Evolutionary conservation across 2,797 vertebrate species (phyloP).

Genomic region (Siniperca scherzeri): DNA sequence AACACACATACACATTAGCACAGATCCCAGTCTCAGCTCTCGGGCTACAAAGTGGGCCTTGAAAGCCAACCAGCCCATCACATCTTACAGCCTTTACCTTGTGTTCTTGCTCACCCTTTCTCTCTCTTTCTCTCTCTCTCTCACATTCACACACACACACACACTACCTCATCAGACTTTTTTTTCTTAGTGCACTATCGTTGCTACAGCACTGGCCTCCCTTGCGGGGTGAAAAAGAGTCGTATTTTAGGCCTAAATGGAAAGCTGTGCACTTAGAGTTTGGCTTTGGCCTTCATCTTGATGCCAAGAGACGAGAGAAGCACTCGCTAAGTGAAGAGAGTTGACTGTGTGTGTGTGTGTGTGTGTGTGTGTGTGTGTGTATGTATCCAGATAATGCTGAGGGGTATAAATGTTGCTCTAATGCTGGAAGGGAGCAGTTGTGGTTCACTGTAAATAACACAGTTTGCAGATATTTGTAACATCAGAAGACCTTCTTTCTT

Average conservation of each 20-base stretch:
- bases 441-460: slow-evolving; percentile 55
- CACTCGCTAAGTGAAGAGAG: slow-evolving; percentile 64
- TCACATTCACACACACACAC: not conserved
- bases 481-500: slow-evolving; percentile 41
- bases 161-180: slow-evolving; percentile 31
- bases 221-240: slow-evolving; percentile 51
- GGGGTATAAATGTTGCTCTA: slow-evolving; percentile 45
- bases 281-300: slow-evolving; percentile 73
- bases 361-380: slow-evolving; percentile 7
- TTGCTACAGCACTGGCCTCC: slow-evolving; percentile 54
- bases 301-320: slow-evolving; percentile 72
- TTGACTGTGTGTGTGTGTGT: slow-evolving; percentile 32
- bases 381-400: slow-evolving; percentile 52
- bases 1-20: slow-evolving; percentile 56
- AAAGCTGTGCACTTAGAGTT: slow-evolving; percentile 79
- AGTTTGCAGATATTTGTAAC: slow-evolving; percentile 51
- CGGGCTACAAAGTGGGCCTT: slow-evolving; percentile 75
- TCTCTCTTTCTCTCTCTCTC: slow-evolving; percentile 4
- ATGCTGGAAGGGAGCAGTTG: slow-evolving; percentile 49
- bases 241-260: slow-evolving; percentile 77
- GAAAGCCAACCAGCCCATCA: slow-evolving; percentile 78
- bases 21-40: slow-evolving; percentile 58
- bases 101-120: slow-evolving; percentile 24
- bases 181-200: slow-evolving; percentile 61
- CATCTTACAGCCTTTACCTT: slow-evolving; percentile 59